Percentiles rank a stretch among this genome's conserved stretches.
Conservation (phyloP, 2,888 invertebrate species). For the Chrysomela aeneicollis region DNA sequence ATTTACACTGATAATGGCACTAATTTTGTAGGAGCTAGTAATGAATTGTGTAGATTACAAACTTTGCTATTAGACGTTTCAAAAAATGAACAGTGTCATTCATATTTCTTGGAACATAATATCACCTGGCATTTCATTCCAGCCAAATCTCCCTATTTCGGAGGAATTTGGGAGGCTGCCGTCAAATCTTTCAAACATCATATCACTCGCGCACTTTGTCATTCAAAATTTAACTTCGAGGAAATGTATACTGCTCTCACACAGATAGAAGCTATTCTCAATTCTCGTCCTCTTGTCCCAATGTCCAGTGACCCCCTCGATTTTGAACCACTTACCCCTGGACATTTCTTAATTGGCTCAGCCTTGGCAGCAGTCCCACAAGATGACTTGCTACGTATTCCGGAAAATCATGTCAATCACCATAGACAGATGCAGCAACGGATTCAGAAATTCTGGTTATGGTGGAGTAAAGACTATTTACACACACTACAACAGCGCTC, state of each 20-base stretch:
- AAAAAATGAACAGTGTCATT: not conserved
- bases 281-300: no score
- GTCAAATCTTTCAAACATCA: constrained; percentile 19
- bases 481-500: constrained; percentile 2
- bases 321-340: no score
- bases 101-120: constrained; percentile 11
- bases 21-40: constrained; percentile 21
- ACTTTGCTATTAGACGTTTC: not conserved
- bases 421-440: no score
- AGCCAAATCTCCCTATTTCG: constrained; percentile 23
- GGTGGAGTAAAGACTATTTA: constrained; percentile 15
- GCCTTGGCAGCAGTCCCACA: constrained; percentile 14
- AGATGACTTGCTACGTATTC: not conserved
- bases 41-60: constrained; percentile 15
- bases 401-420: constrained; percentile 21
- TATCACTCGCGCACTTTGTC: constrained; percentile 6
- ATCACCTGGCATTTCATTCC: constrained; percentile 26
- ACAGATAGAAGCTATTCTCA: no score
- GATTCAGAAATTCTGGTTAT: constrained; percentile 18
- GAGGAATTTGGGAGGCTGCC: constrained; percentile 27
- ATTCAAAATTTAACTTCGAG: constrained; percentile 18
- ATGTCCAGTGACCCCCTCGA: no score
- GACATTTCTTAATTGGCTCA: no score
- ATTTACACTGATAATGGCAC: constrained; percentile 27
- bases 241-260: constrained; percentile 4